A percentile compares a stretch with the other conserved stretches of the same genome.
phyloP scores from a whole-genome alignment of 2,113 vertebrate genomes.

The Macaca mulatta region DNA sequence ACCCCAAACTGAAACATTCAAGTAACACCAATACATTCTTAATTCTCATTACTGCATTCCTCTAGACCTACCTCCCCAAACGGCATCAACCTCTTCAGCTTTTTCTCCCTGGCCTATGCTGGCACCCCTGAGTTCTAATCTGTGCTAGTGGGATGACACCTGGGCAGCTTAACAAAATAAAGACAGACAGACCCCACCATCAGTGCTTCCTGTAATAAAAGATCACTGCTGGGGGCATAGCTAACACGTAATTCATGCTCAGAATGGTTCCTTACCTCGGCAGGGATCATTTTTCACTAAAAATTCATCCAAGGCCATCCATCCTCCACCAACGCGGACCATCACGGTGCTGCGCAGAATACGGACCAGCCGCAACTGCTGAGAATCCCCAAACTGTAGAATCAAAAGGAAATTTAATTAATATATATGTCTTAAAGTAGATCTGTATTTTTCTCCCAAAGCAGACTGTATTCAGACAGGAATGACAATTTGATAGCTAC shows the following conservation, averaged over 20 bases:
- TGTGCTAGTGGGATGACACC: neutral
- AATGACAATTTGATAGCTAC: neutral
- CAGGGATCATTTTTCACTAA: constrained; percentile 98
- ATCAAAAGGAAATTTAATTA: constrained; percentile 67
- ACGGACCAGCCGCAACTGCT: constrained; percentile 98
- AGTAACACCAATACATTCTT: neutral
- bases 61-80: neutral
- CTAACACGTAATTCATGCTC: neutral
- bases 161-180: neutral
- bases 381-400: constrained; percentile 96
- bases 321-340: constrained; percentile 97
- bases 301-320: constrained; percentile 99
- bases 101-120: neutral
- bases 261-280: constrained; percentile 89
- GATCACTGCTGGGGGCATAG: fast-evolving
- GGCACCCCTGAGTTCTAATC: neutral
- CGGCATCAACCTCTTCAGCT: neutral
- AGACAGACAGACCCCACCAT: neutral
- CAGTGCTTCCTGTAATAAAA: neutral
- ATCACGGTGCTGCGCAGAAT: constrained; percentile 98
- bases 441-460: neutral
- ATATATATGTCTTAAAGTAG: neutral
- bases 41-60: neutral
- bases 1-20: neutral
- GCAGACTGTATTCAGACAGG: constrained; percentile 77